Evolutionary conservation across 1,140 invertebrate genomes (phyloP).

Genomic region (Temnothorax nylanderi): DNA sequence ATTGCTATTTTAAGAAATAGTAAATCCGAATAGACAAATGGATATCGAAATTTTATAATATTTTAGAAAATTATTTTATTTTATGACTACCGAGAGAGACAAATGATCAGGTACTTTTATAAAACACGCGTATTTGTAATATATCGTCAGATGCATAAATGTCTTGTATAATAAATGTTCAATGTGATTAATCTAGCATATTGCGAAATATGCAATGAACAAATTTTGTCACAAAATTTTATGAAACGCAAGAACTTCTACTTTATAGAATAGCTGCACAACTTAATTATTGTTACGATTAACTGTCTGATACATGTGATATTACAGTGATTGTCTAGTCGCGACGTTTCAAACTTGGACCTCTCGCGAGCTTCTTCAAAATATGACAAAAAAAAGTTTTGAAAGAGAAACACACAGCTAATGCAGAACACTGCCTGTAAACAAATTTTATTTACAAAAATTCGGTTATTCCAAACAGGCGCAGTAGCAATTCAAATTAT

Average conservation of each 20-base stretch:
- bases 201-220: background rate
- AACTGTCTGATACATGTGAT: conserved; percentile 26
- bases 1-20: background rate
- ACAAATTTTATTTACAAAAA: conserved; percentile 44
- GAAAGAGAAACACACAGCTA: conserved; percentile 7
- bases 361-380: background rate
- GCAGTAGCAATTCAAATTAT: background rate
- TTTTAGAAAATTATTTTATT: conserved; percentile 35
- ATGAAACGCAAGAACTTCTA: background rate
- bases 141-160: background rate
- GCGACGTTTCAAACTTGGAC: conserved; percentile 19
- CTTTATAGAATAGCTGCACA: background rate
- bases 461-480: background rate
- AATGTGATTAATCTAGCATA: background rate
- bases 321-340: conserved; percentile 59
- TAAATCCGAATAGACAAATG: conserved; percentile 7
- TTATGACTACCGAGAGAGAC: conserved; percentile 13
- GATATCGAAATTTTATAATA: background rate
- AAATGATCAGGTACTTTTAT: conserved; percentile 36
- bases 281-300: conserved; percentile 22
- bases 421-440: conserved; percentile 35
- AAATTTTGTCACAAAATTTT: conserved; percentile 15
- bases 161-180: conserved; percentile 10
- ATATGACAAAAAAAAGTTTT: background rate
- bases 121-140: conserved; percentile 22